Evolutionary conservation across 2,888 invertebrate species (phyloP).

Genomic region (Ashinkailepas kermadecensis): DNA sequence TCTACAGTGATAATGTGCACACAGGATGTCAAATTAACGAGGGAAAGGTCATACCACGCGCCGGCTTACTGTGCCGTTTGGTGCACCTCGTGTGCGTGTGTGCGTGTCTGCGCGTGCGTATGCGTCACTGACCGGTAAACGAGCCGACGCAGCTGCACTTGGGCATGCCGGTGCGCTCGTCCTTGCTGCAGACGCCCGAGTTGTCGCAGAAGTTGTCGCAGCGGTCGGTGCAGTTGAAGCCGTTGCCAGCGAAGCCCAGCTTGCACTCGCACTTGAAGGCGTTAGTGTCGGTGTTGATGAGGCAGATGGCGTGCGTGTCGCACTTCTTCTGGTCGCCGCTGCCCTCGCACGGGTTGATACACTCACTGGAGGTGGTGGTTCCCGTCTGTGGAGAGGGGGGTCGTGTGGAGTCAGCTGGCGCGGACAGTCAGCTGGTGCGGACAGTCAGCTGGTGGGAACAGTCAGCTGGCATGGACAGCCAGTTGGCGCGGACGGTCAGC

Average conservation of each 20-base stretch:
- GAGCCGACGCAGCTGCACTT: slow-evolving; percentile 85
- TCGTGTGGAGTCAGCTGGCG: no score
- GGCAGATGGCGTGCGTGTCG: slow-evolving; percentile 77
- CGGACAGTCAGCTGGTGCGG: no score
- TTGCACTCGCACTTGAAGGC: slow-evolving; percentile 88
- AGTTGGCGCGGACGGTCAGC: no score
- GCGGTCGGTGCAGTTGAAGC: slow-evolving; percentile 65
- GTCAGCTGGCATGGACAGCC: no score
- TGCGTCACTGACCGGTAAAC: slow-evolving; percentile 58
- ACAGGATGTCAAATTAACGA: no score
- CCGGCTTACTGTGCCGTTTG: no score
- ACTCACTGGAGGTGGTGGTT: slow-evolving; percentile 63
- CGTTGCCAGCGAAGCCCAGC: slow-evolving; percentile 84
- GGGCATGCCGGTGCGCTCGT: slow-evolving; percentile 71
- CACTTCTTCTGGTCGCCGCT: slow-evolving; percentile 68
- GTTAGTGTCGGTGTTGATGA: slow-evolving; percentile 62
- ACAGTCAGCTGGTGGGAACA: no score
- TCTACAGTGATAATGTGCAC: no score
- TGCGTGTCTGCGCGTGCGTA: no score
- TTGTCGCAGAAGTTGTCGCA: slow-evolving; percentile 82
- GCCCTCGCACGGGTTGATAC: slow-evolving; percentile 85
- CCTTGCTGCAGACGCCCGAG: slow-evolving; percentile 62
- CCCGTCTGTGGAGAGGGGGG: slow-evolving; percentile 26
- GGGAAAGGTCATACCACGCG: no score
- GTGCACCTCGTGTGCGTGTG: no score